These are phyloP conservation scores for Formicarius rufipectus DNA, from an alignment of 2,113 vertebrate genomes.

Conservation along the genomic window DNA sequence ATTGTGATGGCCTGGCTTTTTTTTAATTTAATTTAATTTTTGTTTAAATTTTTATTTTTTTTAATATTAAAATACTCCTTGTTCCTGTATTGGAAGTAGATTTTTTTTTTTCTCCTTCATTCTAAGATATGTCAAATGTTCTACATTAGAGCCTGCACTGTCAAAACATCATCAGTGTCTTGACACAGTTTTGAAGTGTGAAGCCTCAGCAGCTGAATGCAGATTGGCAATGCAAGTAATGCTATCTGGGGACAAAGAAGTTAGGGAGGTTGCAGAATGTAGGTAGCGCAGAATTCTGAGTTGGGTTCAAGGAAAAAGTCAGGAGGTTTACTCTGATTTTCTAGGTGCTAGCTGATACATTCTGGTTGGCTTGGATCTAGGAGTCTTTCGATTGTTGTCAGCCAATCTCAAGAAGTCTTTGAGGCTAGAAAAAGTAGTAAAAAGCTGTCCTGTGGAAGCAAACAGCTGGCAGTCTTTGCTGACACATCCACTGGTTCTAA, in stretches of 20 bases:
- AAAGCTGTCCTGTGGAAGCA: not conserved
- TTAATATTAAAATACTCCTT: not conserved
- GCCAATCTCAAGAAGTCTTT: not conserved
- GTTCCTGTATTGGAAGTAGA: not conserved
- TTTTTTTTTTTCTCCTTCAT: not conserved
- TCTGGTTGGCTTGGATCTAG: not conserved
- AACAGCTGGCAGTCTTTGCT: not conserved
- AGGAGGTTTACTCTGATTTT: not conserved
- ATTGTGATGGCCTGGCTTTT: not conserved
- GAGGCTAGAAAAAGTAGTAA: not conserved
- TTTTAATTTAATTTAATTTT: not conserved
- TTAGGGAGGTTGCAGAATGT: not conserved
- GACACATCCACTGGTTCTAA: not conserved
- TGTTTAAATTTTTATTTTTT: not conserved
- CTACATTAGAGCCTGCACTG: conserved; percentile 10
- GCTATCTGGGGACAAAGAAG: not conserved
- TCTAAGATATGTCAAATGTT: conserved; percentile 12
- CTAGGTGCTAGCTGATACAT: not conserved
- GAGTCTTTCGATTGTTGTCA: not conserved
- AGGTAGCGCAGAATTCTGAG: not conserved
- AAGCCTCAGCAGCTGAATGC: conserved; percentile 27
- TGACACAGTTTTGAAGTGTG: conserved; percentile 42
- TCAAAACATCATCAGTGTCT: conserved; percentile 50
- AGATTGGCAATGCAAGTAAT: not conserved
- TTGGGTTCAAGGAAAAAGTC: not conserved